Base-by-base conservation (phyloP, 2,888 invertebrate species). In the Ceraclea dissimilis region DNA sequence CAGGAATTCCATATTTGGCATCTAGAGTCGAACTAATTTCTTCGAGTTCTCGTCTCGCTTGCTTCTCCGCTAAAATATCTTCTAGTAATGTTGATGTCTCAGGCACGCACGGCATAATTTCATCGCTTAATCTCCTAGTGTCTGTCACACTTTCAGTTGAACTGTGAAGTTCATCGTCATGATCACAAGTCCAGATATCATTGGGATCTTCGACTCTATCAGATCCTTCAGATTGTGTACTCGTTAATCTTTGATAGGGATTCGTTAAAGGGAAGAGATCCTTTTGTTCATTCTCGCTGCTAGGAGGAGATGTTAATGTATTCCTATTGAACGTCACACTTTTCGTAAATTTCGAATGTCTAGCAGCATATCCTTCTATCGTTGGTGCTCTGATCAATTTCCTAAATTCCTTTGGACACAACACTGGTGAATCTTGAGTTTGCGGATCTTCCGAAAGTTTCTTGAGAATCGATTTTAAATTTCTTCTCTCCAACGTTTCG, bases 311-410 rank as follows among this genome's bases (percentile, higher is more conserved):
- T 64, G 87, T 87, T 68, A 91, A 77, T 54, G 90, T 90, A 70
- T 90, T 88, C 60, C 87, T 77, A 73, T 92, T 89, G 75, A 91
- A 92, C 60, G 91, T 91, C 62, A 92, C 91, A 72, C 91, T 90
- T 78, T 92, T 93, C 52, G 89, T 81, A 70, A 92, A 83, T 71
- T 92, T 92, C 62, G 88, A 88, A 74, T 91, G 91, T 67, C 92
- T 79, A 52, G 90, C 91, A 58, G 90, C 91, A 73, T 90, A 93
- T 59, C 92, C 92, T 79, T 91, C 91, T 65, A 92, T 76, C 58
- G 91, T 92, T 60, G 89, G 92, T 22, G 90, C 90, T 67, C 86
- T 78, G 74, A 89, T 84, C 60, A 92, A 73, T 67, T 81, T 84
- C 64, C 79, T 81, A 55, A 87, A 73, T 67, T 88, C 86, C 59